A percentile compares a stretch with the other conserved stretches of the same genome.
Evolutionary conservation across 2,888 invertebrate genomes (phyloP).

Genomic region (Celastrina argiolus): DNA sequence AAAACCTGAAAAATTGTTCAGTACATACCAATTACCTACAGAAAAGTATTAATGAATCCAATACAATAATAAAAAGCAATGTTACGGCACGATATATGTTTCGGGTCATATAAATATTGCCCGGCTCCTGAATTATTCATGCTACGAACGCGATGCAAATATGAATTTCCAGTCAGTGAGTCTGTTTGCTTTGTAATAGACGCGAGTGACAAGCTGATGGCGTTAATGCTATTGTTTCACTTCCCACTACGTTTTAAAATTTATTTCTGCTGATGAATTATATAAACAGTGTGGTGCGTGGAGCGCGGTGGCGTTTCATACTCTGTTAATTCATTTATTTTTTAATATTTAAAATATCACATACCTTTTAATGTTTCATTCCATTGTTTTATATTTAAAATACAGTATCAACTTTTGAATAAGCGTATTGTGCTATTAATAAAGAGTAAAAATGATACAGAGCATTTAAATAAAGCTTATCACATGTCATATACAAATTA

Average conservation of each 20-base stretch:
- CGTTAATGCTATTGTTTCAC: not conserved
- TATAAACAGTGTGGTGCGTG: not conserved
- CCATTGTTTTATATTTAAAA: not conserved
- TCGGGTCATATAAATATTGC: conserved; percentile 24
- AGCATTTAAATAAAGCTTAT: no score
- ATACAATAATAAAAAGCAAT: conserved; percentile 18
- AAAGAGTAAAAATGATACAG: no score
- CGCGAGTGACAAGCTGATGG: conserved; percentile 6
- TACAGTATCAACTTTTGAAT: not conserved
- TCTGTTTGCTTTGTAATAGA: conserved; percentile 18
- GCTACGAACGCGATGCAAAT: conserved; percentile 36
- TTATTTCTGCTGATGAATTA: not conserved
- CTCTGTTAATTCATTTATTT: not conserved
- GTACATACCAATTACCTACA: no score
- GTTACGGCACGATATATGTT: conserved; percentile 22
- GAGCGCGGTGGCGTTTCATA: not conserved
- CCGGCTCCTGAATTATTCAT: conserved; percentile 35
- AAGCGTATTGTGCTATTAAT: not conserved
- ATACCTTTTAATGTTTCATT: not conserved
- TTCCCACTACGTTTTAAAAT: not conserved
- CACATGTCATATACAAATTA: no score
- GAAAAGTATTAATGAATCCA: not conserved
- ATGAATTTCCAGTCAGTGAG: conserved; percentile 24
- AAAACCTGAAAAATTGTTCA: no score
- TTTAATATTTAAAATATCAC: not conserved